Evolutionary conservation across 1,140 invertebrate species (phyloP).

Genomic region (Paracyclopina nana): DNA sequence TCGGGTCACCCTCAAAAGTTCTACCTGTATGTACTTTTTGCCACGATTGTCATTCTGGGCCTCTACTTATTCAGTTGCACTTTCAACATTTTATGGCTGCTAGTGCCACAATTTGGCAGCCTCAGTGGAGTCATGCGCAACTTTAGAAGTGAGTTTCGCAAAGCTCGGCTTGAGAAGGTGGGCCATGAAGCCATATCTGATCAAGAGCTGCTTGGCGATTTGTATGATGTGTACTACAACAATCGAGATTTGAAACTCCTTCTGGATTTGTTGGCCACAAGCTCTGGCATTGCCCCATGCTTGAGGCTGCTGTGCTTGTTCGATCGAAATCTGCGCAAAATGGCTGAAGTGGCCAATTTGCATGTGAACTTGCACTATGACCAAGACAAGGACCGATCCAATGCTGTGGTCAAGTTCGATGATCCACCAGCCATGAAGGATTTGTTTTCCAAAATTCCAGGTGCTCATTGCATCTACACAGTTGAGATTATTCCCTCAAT

Average conservation of each 20-base stretch:
- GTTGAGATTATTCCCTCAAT: conserved; percentile 3
- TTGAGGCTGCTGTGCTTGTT: conserved; percentile 1
- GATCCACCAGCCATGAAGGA: conserved; percentile 3
- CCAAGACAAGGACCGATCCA: background rate
- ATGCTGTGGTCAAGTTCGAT: background rate
- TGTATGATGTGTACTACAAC: conserved; percentile 6
- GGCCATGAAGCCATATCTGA: background rate
- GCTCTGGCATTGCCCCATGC: background rate
- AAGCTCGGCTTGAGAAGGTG: background rate
- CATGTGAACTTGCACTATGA: background rate
- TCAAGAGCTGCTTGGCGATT: background rate
- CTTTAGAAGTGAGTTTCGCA: background rate
- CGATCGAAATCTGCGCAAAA: conserved; percentile 1
- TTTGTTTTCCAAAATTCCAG: conserved; percentile 4
- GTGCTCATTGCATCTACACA: conserved; percentile 1
- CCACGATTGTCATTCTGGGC: background rate
- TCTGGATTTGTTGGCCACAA: conserved; percentile 11
- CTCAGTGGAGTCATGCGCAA: conserved; percentile 7
- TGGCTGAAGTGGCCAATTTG: background rate
- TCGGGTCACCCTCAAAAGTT: conserved; percentile 14
- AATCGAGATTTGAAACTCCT: conserved; percentile 11
- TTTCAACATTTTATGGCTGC: conserved; percentile 6
- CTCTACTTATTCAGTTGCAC: conserved; percentile 6
- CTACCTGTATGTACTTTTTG: conserved; percentile 10
- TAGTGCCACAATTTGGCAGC: conserved; percentile 3